Evolutionary conservation across 2,113 vertebrate species (phyloP).

Genomic region (Oreochromis niloticus): DNA sequence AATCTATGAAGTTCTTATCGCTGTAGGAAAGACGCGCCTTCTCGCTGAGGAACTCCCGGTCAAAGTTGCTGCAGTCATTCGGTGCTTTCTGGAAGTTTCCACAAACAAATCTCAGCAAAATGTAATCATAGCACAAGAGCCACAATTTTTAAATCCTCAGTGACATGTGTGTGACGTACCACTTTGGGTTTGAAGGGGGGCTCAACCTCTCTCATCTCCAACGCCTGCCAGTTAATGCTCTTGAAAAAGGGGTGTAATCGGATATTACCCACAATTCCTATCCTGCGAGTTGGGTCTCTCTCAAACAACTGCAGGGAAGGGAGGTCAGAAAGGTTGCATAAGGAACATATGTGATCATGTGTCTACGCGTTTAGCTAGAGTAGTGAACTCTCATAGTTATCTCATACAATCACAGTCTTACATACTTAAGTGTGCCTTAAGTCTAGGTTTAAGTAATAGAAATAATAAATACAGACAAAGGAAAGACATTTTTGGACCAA

Average conservation of each 20-base stretch:
- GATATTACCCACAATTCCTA: constrained; percentile 88
- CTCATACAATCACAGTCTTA: too few species aligned
- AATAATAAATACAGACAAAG: too few species aligned
- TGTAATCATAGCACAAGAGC: background rate
- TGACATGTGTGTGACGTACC: constrained; percentile 67
- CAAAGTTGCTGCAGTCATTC: constrained; percentile 94
- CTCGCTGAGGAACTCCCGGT: constrained; percentile 94
- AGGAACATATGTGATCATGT: background rate
- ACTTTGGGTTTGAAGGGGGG: constrained; percentile 98
- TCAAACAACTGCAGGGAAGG: constrained; percentile 83
- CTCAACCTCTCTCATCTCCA: constrained; percentile 82
- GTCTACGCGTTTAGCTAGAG: too few species aligned
- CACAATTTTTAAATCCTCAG: background rate
- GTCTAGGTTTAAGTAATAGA: too few species aligned
- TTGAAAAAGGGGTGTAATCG: constrained; percentile 89
- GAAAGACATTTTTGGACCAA: too few species aligned
- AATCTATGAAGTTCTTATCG: constrained; percentile 95
- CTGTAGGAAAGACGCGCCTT: constrained; percentile 90
- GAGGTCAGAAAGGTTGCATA: background rate
- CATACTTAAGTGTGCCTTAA: too few species aligned
- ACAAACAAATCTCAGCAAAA: constrained; percentile 3
- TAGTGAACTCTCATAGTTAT: too few species aligned
- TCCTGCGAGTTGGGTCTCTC: constrained; percentile 83
- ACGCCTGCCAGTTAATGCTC: constrained; percentile 83
- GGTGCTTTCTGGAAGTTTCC: constrained; percentile 79